Evolutionary conservation across 1,140 invertebrate genomes (phyloP).

Genomic region (Sitobion miscanthi): DNA sequence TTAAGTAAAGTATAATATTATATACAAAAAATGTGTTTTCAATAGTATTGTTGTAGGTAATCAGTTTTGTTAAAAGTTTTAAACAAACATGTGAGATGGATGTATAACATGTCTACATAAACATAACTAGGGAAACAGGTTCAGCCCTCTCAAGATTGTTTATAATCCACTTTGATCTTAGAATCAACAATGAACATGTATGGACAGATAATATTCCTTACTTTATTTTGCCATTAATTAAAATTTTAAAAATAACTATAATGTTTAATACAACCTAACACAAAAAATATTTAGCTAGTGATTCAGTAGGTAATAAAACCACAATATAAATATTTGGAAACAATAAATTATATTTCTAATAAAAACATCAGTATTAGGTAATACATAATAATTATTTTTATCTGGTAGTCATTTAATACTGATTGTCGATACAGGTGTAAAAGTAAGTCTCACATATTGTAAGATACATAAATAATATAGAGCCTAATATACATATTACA

Average conservation of each 20-base stretch:
- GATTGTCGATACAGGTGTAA: neutral
- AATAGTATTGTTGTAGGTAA: neutral
- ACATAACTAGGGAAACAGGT: too few species aligned
- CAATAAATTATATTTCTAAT: too few species aligned
- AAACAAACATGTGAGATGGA: neutral
- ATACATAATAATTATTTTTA: neutral
- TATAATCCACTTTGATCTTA: neutral
- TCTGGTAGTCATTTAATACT: neutral
- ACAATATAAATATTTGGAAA: neutral
- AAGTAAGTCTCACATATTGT: too few species aligned
- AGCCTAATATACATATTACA: neutral
- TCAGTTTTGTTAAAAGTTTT: neutral
- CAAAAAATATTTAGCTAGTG: neutral
- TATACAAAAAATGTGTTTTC: neutral
- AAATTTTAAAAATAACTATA: neutral
- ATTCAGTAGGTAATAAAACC: neutral
- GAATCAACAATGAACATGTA: neutral
- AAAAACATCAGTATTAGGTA: neutral
- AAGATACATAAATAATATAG: too few species aligned
- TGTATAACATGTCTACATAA: neutral
- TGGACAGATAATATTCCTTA: neutral
- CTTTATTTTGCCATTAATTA: neutral
- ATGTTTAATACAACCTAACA: neutral
- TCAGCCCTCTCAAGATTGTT: too few species aligned
- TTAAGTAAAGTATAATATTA: neutral